phyloP scores from a whole-genome alignment of 2,888 invertebrate genomes.

The Orthosia gracilis region DNA sequence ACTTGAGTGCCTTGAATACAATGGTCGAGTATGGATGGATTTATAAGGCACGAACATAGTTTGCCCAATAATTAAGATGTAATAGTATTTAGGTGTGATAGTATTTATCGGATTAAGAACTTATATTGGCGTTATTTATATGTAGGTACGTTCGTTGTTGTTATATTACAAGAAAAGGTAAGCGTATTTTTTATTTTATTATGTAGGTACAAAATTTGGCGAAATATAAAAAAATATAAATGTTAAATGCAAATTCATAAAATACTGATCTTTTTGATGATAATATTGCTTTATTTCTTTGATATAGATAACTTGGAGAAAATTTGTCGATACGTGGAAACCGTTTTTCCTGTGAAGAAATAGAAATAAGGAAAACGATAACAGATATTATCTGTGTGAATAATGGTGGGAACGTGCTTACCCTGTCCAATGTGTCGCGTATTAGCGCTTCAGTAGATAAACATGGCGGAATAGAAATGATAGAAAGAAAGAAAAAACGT shows the following conservation, averaged over 20 bases:
- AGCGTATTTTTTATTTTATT: neutral
- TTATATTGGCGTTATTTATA: neutral
- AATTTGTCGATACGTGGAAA: neutral
- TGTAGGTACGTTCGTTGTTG: too few relatives aligned
- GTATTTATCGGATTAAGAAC: neutral
- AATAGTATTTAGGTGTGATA: neutral
- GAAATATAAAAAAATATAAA: too few relatives aligned
- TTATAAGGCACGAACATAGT: neutral
- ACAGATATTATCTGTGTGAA: slow-evolving; percentile 21
- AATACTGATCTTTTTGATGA: neutral
- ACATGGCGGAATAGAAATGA: neutral
- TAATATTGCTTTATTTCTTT: neutral
- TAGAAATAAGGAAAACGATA: slow-evolving; percentile 46
- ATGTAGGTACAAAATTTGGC: neutral
- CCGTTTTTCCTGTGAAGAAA: slow-evolving; percentile 1
- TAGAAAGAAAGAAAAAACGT: neutral
- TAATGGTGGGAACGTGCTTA: slow-evolving; percentile 25
- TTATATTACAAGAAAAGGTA: neutral
- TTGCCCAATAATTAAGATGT: neutral
- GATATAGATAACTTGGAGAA: neutral
- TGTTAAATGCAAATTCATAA: neutral
- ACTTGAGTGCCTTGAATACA: neutral
- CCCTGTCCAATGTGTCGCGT: slow-evolving; percentile 3
- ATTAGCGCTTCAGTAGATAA: slow-evolving; percentile 6
- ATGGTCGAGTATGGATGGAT: neutral